Evolutionary conservation across 2,888 invertebrate species (phyloP), one percentile per base, ranked within the genome.

Genomic region (Embidobia sp.): DNA sequence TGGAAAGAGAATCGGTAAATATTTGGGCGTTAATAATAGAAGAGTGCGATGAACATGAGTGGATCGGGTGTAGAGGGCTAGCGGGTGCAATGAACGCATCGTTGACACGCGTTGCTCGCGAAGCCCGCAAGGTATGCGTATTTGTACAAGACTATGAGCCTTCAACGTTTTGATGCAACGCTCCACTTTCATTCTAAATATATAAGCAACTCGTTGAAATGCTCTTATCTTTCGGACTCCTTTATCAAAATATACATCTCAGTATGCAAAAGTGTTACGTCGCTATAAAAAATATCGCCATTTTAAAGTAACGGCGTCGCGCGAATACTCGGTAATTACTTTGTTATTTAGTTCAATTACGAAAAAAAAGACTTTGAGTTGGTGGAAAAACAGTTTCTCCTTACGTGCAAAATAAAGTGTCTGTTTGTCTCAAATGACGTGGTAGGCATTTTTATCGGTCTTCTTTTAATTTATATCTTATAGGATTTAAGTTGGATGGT

Each of bases 1-100:
- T 31, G 11, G 26, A 55, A 66, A 66, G 33, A 19, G 35, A 18
- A 13, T 49, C 19, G 33, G 49, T 61, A 53, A 61, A 78, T 75
- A 55, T 31, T 59, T 63, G 70, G 51, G 51, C 57, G 59, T 67
- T 70, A 78, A 75, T 74, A 75, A 75, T 72, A 78, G 78, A 74
- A 46, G 51, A 51, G 33, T 63, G 59, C 59, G 64, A 59, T 22
- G 69, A 64, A 53, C 18, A 64, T 37, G 31, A 37, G 26, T 44
- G 40, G 40, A 63, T 29, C 33, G 53, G 53, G 48, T 27, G 37
- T 33, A 11, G 44, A 59, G 66, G 61, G 46, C 66, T 46, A 46
- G 33, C 31, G 69, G 44, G 76, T 64, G 76, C 76, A 76, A 76
- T 46, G 76, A 76, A 76, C 76, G 76, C 67, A 69, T 67, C 75